Base-by-base conservation (phyloP, 2,113 vertebrate species). In the Agelaius tricolor region DNA sequence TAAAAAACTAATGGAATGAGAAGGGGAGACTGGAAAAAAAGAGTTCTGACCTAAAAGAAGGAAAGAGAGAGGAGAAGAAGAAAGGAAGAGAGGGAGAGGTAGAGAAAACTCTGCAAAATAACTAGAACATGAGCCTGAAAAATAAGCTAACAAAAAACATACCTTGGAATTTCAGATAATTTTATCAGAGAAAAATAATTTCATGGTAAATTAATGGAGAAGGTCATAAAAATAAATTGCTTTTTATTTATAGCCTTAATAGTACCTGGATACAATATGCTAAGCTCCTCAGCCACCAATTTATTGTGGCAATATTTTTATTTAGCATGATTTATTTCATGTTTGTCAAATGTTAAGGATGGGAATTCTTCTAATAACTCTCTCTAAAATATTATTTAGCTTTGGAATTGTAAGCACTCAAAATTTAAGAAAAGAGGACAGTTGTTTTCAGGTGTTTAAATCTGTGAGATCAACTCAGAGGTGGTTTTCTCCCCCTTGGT, bases 401-500 rank as follows among this genome's bases (percentile, higher is more conserved):
- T 66, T 44, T 67, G 27, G 7, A 61, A 72, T 28, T 49, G 9
- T 28, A 87, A 22, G 10, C 11, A 67, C 15, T 67, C 16, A 67
- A 67, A 72, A 33, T 68, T 61, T 57, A 68, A 61, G 49, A 73
- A 73, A 76, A 63, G 4, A 16, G n/a, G 3, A 21, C 26, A 0
- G 1, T 23, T 69, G 3, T n/a, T 89, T 87, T 74, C 28, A 62
- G 51, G 17, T 49, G 4, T 52, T 83, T 89, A 86, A 80, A 57
- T 49, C 14, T 35, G 4, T 52, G 16, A 72, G 15, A 66, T 58
- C 31, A 67, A 2, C 7, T 65, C 14, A 75, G 33, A 86, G 14
- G 9, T 46, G 15, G 41, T 21, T 58, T n/a, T 18, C 3, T 1
- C 3, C 9, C 3, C 1, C 9, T 55, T 73, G 4, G 5, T 76